Base-by-base conservation (phyloP, 2,888 invertebrate genomes). In the Eristalinus aeneus region DNA sequence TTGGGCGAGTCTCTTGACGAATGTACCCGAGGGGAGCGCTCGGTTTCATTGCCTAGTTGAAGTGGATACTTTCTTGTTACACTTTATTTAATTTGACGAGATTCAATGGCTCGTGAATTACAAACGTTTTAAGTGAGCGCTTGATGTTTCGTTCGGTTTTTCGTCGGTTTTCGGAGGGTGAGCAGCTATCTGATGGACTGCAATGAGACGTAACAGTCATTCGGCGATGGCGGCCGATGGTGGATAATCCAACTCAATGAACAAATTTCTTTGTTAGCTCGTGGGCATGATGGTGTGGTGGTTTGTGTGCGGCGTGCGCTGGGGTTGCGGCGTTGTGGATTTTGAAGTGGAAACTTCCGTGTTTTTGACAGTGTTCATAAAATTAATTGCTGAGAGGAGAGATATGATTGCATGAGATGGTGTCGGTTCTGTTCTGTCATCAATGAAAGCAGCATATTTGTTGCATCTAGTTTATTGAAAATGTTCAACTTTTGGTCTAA, bases 1-100 rank as follows among this genome's bases (percentile, higher is more conserved):
- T 78, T 78, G 78, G 53, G 34, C 60, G 65, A 27, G 27, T 16
- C 78, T 72, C 65, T 72, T 39, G 10, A 65, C 27, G 58, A 72
- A 31, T 72, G 65, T 60, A 65, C 72, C 60, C 64, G 11, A 63
- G 36, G 54, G 56, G 56, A 23, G 58, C 60, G 65, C 72, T 72
- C 65, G 60, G 34, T 65, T 67, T 65, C 65, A 78, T 60, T 71
- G 39, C 34, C 34, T 31, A 67, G 65, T 46, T 64, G 32, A 23
- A 61, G 34, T 36, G 6, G 23, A 46, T 16, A 16, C 31, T 53
- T 53, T 53, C 32, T 54, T 67, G 53, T 54, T 54, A 67, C 67
- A 67, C 54, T 67, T 67, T 67, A 54, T 67, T 67, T 67, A 54
- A 67, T 67, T 67, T 54, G 12, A 32, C 54, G 54, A 32, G 46